Evolutionary conservation across 1,140 invertebrate genomes (phyloP).

Genomic region (Trinorchestia longiramus): DNA sequence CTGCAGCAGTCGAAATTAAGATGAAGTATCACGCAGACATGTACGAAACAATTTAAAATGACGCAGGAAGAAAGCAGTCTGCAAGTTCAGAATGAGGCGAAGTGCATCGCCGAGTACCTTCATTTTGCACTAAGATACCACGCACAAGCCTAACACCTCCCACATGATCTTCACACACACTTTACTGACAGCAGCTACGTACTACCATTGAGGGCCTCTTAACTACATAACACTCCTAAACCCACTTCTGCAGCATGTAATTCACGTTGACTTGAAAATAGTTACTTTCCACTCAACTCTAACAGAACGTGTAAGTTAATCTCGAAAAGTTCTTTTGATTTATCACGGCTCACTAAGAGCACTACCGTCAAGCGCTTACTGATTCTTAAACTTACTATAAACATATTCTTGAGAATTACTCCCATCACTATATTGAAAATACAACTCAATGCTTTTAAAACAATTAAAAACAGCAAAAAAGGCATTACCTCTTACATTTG

Average conservation of each 20-base stretch:
- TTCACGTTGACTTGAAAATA: not conserved
- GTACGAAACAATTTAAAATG: not conserved
- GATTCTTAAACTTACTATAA: not conserved
- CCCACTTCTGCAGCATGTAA: not conserved
- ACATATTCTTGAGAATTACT: not conserved
- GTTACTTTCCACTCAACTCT: not conserved
- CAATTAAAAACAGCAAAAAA: not conserved
- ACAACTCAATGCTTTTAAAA: not conserved
- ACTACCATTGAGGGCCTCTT: not conserved
- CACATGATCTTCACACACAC: not conserved
- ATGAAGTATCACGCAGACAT: not conserved
- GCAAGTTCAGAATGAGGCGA: too few relatives aligned
- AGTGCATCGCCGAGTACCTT: too few relatives aligned
- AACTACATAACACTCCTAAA: not conserved
- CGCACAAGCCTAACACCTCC: too few relatives aligned
- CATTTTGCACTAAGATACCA: too few relatives aligned
- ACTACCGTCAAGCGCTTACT: not conserved
- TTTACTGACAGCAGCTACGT: not conserved
- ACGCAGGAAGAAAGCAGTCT: not conserved
- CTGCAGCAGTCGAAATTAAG: too few relatives aligned
- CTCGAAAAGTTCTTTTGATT: not conserved
- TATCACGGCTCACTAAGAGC: not conserved
- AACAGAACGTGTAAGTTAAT: not conserved
- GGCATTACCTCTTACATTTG: not conserved
- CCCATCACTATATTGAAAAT: not conserved